Evolutionary conservation across 2,113 vertebrate species (phyloP).

Genomic region (Marcusenius ussheri): DNA sequence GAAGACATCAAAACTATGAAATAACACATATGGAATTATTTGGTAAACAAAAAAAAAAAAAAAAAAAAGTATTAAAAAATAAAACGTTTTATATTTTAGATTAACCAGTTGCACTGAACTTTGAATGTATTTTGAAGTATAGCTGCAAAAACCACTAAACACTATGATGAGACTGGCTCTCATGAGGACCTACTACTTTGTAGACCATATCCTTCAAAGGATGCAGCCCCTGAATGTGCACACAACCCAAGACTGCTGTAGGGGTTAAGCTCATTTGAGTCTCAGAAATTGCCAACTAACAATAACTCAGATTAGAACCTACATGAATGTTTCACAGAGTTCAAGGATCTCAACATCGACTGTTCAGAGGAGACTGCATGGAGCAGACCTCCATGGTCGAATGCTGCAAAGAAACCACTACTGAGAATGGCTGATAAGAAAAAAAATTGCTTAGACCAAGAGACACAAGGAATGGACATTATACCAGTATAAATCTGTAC

Average conservation of each 20-base stretch:
- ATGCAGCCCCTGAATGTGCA: background rate
- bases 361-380: background rate
- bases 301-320: background rate
- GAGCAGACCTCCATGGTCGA: background rate
- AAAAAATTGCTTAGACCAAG: background rate
- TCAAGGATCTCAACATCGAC: background rate
- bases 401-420: background rate
- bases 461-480: background rate
- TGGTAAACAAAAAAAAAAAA: background rate
- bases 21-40: background rate
- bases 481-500: background rate
- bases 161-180: background rate
- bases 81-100: background rate
- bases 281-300: background rate
- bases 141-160: background rate
- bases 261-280: background rate
- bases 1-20: background rate
- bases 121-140: background rate
- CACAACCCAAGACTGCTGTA: background rate
- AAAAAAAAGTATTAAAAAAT: background rate
- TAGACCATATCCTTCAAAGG: background rate
- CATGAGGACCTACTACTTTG: background rate
- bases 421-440: background rate
- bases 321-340: background rate
- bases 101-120: background rate